These are phyloP conservation scores for Boulengeromyrus knoepffleri DNA, from an alignment of 2,113 vertebrate species.

Conservation along the genomic window DNA sequence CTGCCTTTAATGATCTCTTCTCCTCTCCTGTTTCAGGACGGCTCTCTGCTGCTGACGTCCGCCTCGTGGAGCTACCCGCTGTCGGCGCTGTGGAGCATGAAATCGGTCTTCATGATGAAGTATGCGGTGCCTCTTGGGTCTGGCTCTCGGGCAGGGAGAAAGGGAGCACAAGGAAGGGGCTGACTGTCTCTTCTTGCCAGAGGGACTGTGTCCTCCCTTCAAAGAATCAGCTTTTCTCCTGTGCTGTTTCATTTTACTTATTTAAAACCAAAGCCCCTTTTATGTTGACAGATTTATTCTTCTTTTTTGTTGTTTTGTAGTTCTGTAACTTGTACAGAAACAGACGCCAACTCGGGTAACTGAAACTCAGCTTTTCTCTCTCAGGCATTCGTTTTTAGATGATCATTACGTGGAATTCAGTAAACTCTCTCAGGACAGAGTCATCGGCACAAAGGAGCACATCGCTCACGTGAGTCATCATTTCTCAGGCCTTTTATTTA, in stretches of 20 bases:
- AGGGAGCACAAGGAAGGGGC: neutral
- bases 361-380: constrained; percentile 12
- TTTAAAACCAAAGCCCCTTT: neutral
- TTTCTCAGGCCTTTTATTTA: neutral
- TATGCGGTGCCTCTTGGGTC: constrained; percentile 55
- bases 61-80: constrained; percentile 94
- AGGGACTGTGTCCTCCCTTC: neutral
- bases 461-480: constrained; percentile 77
- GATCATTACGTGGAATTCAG: constrained; percentile 99
- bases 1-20: neutral
- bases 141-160: neutral
- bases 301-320: neutral
- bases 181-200: neutral
- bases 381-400: constrained; percentile 92
- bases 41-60: constrained; percentile 88
- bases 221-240: neutral
- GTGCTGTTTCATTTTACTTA: neutral
- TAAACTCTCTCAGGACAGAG: constrained; percentile 94
- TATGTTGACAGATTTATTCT: neutral
- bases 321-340: neutral
- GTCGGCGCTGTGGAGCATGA: constrained; percentile 97
- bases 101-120: constrained; percentile 99
- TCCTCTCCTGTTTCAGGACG: constrained; percentile 65
- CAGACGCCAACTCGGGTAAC: neutral
- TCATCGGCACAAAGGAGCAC: constrained; percentile 96